These are phyloP conservation scores for Tetranychus piercei DNA, from an alignment of 2,888 invertebrate genomes.

Conservation along the genomic window DNA sequence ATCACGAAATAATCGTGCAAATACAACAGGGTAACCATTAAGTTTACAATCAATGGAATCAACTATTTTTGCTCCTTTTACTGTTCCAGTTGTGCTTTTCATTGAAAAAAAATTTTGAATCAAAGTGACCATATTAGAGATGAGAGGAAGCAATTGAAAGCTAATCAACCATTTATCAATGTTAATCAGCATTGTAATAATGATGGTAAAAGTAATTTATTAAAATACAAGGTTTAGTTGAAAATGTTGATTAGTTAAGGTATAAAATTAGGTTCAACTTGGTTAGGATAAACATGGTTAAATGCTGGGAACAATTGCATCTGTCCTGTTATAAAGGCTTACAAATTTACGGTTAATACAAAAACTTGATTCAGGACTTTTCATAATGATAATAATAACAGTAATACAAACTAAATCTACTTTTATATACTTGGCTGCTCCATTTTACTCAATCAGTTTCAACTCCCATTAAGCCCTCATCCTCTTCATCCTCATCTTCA, in stretches of 20 bases:
- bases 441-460: neutral
- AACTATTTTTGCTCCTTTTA: too few relatives aligned
- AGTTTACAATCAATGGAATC: neutral
- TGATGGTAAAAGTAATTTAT: neutral
- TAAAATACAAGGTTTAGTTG: neutral
- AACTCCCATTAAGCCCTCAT: neutral
- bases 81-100: too few relatives aligned
- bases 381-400: neutral
- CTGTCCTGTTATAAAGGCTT: neutral
- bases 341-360: neutral
- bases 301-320: neutral
- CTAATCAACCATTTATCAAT: neutral
- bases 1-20: neutral
- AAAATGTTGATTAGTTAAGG: neutral
- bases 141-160: too few relatives aligned
- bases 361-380: neutral
- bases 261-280: too few relatives aligned
- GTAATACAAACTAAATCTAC: too few relatives aligned
- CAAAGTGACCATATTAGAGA: too few relatives aligned
- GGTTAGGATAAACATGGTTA: neutral
- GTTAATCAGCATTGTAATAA: neutral
- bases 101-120: too few relatives aligned
- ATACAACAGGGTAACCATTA: neutral
- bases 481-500: constrained; percentile 37
- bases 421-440: too few relatives aligned